phyloP scores from a whole-genome alignment of 23 tunicate genomes.

The Clavelina lepadiformis region DNA sequence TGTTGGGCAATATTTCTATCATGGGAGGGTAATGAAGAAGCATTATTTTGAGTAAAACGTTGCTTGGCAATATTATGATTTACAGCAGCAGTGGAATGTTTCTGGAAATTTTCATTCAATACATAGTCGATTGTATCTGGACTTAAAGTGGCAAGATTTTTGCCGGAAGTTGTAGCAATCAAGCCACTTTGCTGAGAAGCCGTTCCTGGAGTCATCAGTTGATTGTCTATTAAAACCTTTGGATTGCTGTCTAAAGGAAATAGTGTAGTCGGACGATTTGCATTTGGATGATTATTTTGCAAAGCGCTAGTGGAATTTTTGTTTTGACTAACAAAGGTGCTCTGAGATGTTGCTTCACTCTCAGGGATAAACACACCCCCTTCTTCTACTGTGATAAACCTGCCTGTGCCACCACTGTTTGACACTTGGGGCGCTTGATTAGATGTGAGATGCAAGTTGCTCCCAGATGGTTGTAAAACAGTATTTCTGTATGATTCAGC shows the following conservation, averaged over 20 bases:
- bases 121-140: slow-evolving; percentile 82
- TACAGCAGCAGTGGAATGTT: neutral
- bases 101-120: slow-evolving; percentile 33
- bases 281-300: neutral
- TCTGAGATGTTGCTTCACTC: neutral
- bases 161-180: slow-evolving; percentile 26
- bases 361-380: slow-evolving; percentile 48
- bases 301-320: no score
- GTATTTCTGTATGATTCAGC: no score
- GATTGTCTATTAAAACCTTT: slow-evolving; percentile 16
- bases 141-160: slow-evolving; percentile 61
- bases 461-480: no score
- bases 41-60: neutral
- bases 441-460: neutral
- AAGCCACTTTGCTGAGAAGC: slow-evolving; percentile 20
- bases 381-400: slow-evolving; percentile 11
- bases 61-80: slow-evolving; percentile 1
- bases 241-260: slow-evolving; percentile 4
- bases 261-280: slow-evolving; percentile 4
- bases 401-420: neutral
- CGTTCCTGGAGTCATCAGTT: slow-evolving; percentile 40
- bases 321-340: neutral
- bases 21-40: slow-evolving; percentile 9
- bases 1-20: no score
- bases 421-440: neutral